Base-by-base conservation (phyloP, 2,113 vertebrate genomes). In the Ciconia boyciana region DNA sequence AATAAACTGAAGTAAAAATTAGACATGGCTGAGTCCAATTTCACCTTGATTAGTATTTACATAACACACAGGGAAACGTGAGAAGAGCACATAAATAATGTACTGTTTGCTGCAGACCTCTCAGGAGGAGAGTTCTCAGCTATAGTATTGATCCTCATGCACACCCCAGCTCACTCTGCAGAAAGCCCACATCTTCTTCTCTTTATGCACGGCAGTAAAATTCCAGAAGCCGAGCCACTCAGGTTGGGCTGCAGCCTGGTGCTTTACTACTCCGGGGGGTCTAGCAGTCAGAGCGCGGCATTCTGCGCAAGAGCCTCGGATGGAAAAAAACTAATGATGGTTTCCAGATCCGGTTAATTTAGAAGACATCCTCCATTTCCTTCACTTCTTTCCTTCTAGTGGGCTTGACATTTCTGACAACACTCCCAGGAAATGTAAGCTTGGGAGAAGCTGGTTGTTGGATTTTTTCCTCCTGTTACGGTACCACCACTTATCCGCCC, bases 11-110 rank as follows among this genome's bases (percentile, higher is more conserved):
- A 72, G 81, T 77, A 72, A 83, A 87, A 89, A 93, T 94, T 78
- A 94, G 83, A 91, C 5, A 2, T 39, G 81, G 66, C 79, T 80
- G 88, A 95, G 79, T 91, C 87, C 57, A 94, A 82, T 93, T 97
- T 95, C 93, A 96, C 87, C 96, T 97, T 94, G 94, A 94, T 97
- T 91, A 89, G 91, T 94, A 89, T 96, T 96, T 96, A 94, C 94
- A 93, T 97, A 94, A 94, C 14, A 1, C 39, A 39, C 41, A 84
- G 58, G n/a, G 91, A 91, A 96, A 97, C 16, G 14, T 9, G 55
- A 97, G 95, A 94, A 94, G 90, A 88, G 65, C 94, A 94, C 77
- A 94, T 96, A 93, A 94, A 95, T 96, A 95, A 96, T 94, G 89
- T 17, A 95, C 77, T 70, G 54, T 25, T 89, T 78, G 89, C 46